A percentile compares a stretch with the other conserved stretches of the same genome.
Conservation (phyloP, 1,140 invertebrate genomes). For the Pachyrhynchus sulphureomaculatus region DNA sequence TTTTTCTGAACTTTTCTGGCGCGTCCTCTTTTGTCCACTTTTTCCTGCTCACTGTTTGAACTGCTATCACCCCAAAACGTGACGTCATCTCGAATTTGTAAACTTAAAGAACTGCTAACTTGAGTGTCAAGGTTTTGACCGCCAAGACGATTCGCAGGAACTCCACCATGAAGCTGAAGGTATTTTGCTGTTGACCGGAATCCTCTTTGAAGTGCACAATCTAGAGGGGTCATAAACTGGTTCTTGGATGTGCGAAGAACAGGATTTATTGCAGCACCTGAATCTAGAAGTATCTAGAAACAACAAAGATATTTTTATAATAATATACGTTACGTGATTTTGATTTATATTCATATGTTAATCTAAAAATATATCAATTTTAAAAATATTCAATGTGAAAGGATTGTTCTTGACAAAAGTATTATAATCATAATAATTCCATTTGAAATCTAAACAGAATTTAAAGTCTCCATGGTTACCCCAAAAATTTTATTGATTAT, state of each 20-base stretch:
- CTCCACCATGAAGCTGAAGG: conserved; percentile 85
- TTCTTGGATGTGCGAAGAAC: conserved; percentile 81
- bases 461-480: too few species aligned
- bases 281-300: conserved; percentile 71
- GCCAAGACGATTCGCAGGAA: conserved; percentile 69
- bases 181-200: conserved; percentile 90
- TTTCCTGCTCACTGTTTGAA: conserved; percentile 43
- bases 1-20: conserved; percentile 33
- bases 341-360: neutral
- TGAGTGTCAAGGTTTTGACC: conserved; percentile 8
- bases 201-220: conserved; percentile 83
- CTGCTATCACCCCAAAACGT: conserved; percentile 43
- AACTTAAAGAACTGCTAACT: conserved; percentile 30
- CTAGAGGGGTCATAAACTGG: conserved; percentile 81
- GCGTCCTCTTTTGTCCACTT: conserved; percentile 22
- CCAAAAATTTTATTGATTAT: too few species aligned
- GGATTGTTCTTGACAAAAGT: too few species aligned
- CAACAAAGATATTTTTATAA: neutral
- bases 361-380: too few species aligned
- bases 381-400: too few species aligned
- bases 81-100: conserved; percentile 45
- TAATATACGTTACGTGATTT: too few species aligned
- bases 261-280: conserved; percentile 78
- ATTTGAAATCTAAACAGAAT: too few species aligned
- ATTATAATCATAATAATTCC: too few species aligned